Evolutionary conservation across 2,113 vertebrate species (phyloP), one percentile per base, ranked within the genome.

Genomic region (Callipepla californica): DNA sequence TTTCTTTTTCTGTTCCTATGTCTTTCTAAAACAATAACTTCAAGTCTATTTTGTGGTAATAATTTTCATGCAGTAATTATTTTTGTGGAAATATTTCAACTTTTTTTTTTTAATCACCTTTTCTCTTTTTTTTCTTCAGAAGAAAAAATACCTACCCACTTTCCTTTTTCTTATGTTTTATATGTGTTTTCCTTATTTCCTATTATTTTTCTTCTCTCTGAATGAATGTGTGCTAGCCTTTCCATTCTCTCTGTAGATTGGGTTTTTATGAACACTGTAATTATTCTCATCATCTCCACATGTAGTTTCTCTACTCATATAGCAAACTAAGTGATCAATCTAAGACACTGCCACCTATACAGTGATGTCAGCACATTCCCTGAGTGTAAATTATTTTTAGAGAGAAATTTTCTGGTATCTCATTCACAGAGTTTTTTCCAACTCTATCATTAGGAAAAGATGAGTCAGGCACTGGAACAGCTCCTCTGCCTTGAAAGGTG

Each of bases 11-110:
- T 73, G 2, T 65, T 82, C 9, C 28, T 84, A 78, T 45, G 47
- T 70, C 14, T 68, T 84, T 91, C 32, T 79, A 59, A 84, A 84
- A 72, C 65, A 9, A 18, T 75, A 22, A 25, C 11, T 94, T 65
- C 48, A 59, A 38, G 28, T 63, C 28, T 50, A 70, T 84, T 87
- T 77, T 84, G 25, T 75, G 51, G 22, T 18, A 78, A 36, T 57
- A 74, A 68, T 77, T 84, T 6, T 80, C 53, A 47, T 28, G 32
- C 12, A 13, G 44, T 50, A 17, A 23, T 45, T 65, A 20, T 34
- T 63, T 77, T 72, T 48, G 14, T 21, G 16, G 20, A 79, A 13
- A 67, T 48, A 3, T 36, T 63, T 92, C 77, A 22, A 42, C 3
- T 53, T 23, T 50, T 0, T 86, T 28, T 28, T 53, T 0, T 88